These are phyloP conservation scores for Chaenocephalus aceratus DNA, from an alignment of 2,113 vertebrate species.

Conservation along the genomic window DNA sequence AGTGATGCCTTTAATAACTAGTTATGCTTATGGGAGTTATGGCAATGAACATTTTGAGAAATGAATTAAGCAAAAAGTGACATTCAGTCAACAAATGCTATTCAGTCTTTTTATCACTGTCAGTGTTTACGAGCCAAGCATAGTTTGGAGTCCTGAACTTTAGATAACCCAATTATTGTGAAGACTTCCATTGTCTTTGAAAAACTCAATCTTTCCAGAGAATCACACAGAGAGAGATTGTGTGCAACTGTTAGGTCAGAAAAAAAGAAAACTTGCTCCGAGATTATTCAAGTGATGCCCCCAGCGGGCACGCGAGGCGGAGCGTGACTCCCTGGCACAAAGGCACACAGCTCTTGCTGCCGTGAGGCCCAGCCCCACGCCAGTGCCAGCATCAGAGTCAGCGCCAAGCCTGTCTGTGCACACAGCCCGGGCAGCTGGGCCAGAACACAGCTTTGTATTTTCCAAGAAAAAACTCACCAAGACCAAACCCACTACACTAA, in stretches of 20 bases:
- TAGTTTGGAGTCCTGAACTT: constrained; percentile 68
- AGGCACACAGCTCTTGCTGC: constrained; percentile 61
- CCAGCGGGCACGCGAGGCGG: constrained; percentile 64
- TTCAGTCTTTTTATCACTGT: constrained; percentile 35
- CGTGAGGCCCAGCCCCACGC: constrained; percentile 58
- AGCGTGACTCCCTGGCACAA: constrained; percentile 75
- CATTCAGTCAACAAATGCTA: constrained; percentile 14
- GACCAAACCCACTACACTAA: constrained; percentile 69
- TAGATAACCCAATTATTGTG: constrained; percentile 54
- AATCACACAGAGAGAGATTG: constrained; percentile 66
- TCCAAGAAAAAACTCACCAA: constrained; percentile 58
- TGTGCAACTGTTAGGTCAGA: constrained; percentile 58
- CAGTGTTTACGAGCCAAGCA: constrained; percentile 46
- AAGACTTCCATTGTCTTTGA: constrained; percentile 67
- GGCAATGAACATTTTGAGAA: background rate
- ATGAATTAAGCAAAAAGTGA: constrained; percentile 24
- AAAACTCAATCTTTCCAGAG: constrained; percentile 69
- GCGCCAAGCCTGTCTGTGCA: constrained; percentile 62
- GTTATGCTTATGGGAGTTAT: background rate
- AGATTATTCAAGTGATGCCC: constrained; percentile 68
- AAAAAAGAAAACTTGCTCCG: constrained; percentile 14
- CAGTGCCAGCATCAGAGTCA: constrained; percentile 52
- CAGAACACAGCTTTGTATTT: constrained; percentile 66
- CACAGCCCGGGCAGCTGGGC: constrained; percentile 52
- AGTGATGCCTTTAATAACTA: background rate